A percentile compares a stretch with the other conserved stretches of the same genome.
phyloP scores from a whole-genome alignment of 2,113 vertebrate genomes.

The Ictalurus furcatus region DNA sequence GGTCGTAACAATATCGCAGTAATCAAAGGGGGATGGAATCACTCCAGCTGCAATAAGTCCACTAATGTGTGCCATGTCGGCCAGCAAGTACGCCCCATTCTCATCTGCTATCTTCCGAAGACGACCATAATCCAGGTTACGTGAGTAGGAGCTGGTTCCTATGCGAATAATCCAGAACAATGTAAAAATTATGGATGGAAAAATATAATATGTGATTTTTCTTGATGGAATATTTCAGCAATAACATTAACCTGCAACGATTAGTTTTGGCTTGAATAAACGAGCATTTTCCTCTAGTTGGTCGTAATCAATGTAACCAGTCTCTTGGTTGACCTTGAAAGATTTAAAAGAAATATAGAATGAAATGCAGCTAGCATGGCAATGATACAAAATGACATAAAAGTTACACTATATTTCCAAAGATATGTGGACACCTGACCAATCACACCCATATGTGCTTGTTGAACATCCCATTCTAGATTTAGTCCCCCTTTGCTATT shows the following conservation, averaged over 20 bases:
- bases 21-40: slow-evolving; percentile 88
- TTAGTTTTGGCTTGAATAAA: slow-evolving; percentile 91
- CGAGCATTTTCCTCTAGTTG: slow-evolving; percentile 84
- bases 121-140: slow-evolving; percentile 88
- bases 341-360: background rate
- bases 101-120: slow-evolving; percentile 83
- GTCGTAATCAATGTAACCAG: slow-evolving; percentile 91
- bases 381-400: background rate
- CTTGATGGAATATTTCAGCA: background rate
- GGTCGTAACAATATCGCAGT: slow-evolving; percentile 89
- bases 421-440: background rate
- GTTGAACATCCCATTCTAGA: background rate
- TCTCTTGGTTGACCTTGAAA: slow-evolving; percentile 86
- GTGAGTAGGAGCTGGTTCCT: slow-evolving; percentile 94
- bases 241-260: slow-evolving; percentile 82
- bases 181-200: background rate
- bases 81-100: slow-evolving; percentile 86
- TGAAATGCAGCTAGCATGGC: background rate
- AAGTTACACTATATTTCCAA: background rate
- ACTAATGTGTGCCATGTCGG: slow-evolving; percentile 96
- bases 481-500: background rate
- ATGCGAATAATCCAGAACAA: background rate
- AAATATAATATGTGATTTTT: background rate
- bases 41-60: slow-evolving; percentile 88
- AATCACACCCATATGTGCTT: background rate